A percentile compares a stretch with the other conserved stretches of the same genome.
These are phyloP conservation scores for Neolamprologus toae DNA, from an alignment of 2,113 vertebrate genomes.

Conservation along the genomic window DNA sequence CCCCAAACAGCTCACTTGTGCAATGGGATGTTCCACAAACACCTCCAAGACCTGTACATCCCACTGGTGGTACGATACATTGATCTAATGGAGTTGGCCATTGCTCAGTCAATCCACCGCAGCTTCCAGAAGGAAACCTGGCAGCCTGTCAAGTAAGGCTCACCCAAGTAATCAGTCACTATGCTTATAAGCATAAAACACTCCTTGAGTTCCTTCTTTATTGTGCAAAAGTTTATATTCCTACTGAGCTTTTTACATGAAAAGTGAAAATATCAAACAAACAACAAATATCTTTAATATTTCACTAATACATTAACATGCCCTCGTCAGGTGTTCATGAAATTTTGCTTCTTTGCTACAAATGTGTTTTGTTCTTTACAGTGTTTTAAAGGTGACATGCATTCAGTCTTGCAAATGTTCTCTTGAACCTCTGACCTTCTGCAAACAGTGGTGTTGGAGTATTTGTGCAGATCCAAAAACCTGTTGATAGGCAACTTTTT, in stretches of 20 bases:
- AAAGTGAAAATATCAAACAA: background rate
- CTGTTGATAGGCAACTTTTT: background rate
- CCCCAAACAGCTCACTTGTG: conserved; percentile 80
- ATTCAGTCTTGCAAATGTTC: background rate
- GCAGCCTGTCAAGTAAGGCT: conserved; percentile 90
- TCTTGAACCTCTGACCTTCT: background rate
- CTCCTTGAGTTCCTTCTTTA: background rate
- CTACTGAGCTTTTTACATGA: background rate
- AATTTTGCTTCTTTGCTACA: background rate
- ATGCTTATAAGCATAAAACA: background rate
- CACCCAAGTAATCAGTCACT: background rate
- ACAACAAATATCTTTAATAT: background rate
- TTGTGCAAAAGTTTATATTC: background rate
- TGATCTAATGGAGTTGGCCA: conserved; percentile 98
- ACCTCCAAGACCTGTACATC: conserved; percentile 90
- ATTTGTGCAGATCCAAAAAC: background rate
- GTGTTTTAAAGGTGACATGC: background rate
- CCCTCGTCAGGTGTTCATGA: background rate
- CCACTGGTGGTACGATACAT: conserved; percentile 95
- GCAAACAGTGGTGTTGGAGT: background rate
- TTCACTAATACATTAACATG: background rate
- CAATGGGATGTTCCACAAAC: conserved; percentile 93
- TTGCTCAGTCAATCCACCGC: conserved; percentile 95
- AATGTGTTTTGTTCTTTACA: background rate
- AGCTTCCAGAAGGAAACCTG: conserved; percentile 95